A percentile compares a stretch with the other conserved stretches of the same genome.
Conservation (phyloP, 2,797 vertebrate genomes). For the Erpetoichthys calabaricus region DNA sequence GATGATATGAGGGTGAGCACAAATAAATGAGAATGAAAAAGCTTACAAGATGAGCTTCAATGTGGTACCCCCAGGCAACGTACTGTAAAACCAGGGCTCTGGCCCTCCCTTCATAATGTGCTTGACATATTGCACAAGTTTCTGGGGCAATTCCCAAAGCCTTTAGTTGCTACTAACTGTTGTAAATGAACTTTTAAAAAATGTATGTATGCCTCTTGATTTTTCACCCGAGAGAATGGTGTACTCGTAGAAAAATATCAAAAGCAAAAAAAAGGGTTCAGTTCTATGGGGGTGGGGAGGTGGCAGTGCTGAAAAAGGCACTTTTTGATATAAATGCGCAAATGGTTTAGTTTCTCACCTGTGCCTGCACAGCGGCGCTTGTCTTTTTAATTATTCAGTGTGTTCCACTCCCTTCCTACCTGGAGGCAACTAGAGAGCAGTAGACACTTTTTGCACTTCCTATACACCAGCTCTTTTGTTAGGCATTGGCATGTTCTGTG, state of each 20-base stretch:
- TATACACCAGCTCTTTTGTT: neutral
- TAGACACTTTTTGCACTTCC: neutral
- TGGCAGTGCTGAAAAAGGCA: conserved; percentile 1
- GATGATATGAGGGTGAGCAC: conserved; percentile 11
- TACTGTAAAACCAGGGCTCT: conserved; percentile 6
- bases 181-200: conserved; percentile 15
- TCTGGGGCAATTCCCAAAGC: conserved; percentile 5
- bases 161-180: conserved; percentile 8
- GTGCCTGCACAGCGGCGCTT: conserved; percentile 4
- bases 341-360: conserved; percentile 9
- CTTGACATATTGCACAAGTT: neutral
- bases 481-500: neutral
- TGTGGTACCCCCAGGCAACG: neutral
- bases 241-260: neutral
- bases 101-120: neutral
- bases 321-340: neutral
- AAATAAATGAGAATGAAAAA: conserved; percentile 5
- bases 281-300: neutral
- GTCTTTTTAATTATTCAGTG: conserved; percentile 20
- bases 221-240: neutral
- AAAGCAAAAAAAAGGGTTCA: neutral
- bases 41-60: conserved; percentile 1
- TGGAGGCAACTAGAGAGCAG: conserved; percentile 7
- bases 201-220: conserved; percentile 9
- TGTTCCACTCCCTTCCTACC: conserved; percentile 8